These are phyloP conservation scores for Euzophera pinguis DNA, from an alignment of 2,888 invertebrate species.

Conservation along the genomic window DNA sequence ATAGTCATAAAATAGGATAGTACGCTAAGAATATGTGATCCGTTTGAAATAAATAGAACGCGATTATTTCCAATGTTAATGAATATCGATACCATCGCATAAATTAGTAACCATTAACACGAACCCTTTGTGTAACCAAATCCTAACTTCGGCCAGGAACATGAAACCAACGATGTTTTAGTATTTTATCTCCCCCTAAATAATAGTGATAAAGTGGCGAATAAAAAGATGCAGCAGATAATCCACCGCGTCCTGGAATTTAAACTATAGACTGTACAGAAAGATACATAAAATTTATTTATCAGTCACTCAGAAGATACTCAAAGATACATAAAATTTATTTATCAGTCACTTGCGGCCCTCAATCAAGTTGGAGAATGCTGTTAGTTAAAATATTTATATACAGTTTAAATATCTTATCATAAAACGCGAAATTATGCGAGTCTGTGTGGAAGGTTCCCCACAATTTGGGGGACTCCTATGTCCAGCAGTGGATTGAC, in stretches of 20 bases:
- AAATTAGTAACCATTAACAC: conserved; percentile 14
- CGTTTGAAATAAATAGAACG: background rate
- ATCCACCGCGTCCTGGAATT: conserved; percentile 34
- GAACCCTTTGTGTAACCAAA: conserved; percentile 14
- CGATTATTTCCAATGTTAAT: background rate
- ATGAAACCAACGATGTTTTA: conserved; percentile 33
- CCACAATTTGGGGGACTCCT: too few species aligned
- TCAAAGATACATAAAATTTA: too few species aligned
- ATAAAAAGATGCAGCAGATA: conserved; percentile 68
- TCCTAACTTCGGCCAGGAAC: conserved; percentile 28
- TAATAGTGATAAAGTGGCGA: conserved; percentile 67
- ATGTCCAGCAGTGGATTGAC: too few species aligned
- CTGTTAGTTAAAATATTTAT: too few species aligned
- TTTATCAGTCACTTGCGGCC: too few species aligned
- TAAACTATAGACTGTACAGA: background rate
- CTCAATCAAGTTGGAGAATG: too few species aligned
- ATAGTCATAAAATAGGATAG: too few species aligned
- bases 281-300: too few species aligned
- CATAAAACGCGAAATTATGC: too few species aligned
- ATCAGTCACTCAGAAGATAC: too few species aligned
- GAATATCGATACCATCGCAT: background rate
- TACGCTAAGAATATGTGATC: background rate
- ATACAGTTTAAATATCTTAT: too few species aligned
- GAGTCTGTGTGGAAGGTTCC: too few species aligned
- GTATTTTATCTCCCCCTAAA: conserved; percentile 65